These are phyloP conservation scores for Drosophila gaucha DNA, from an alignment of 2,888 invertebrate species.

Conservation along the genomic window DNA sequence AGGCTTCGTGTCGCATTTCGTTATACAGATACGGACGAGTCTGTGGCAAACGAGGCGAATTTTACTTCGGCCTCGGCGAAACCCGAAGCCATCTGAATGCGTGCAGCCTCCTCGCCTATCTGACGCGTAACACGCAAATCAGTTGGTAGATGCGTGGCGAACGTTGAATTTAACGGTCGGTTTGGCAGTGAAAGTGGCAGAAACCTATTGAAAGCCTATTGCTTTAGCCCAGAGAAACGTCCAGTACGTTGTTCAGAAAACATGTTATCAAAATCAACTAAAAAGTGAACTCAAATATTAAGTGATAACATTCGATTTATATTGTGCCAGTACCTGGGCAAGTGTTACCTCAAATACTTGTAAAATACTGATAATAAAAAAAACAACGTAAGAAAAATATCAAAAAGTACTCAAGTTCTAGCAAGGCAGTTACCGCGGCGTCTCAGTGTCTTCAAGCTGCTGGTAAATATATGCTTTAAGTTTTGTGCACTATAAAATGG, in stretches of 20 bases:
- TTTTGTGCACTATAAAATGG: conserved; percentile 49
- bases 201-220: conserved; percentile 3
- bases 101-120: conserved; percentile 73
- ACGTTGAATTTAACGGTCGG: conserved; percentile 84
- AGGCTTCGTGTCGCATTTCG: conserved; percentile 30
- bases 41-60: conserved; percentile 27
- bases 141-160: conserved; percentile 82
- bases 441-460: conserved; percentile 13
- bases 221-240: conserved; percentile 11
- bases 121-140: conserved; percentile 64
- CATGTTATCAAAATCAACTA: not conserved
- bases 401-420: not conserved
- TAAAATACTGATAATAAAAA: not conserved
- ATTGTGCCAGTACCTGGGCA: conserved; percentile 15
- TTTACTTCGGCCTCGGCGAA: conserved; percentile 47
- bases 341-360: conserved; percentile 7
- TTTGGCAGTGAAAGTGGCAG: conserved; percentile 77
- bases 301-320: conserved; percentile 31
- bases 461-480: conserved; percentile 43
- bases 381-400: not conserved
- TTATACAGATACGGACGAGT: conserved; percentile 31
- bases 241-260: conserved; percentile 13
- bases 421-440: not conserved
- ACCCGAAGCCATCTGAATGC: conserved; percentile 39
- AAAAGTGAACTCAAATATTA: conserved; percentile 2